These are phyloP conservation scores for Hiodon alosoides DNA, from an alignment of 2,113 vertebrate species.

Conservation along the genomic window DNA sequence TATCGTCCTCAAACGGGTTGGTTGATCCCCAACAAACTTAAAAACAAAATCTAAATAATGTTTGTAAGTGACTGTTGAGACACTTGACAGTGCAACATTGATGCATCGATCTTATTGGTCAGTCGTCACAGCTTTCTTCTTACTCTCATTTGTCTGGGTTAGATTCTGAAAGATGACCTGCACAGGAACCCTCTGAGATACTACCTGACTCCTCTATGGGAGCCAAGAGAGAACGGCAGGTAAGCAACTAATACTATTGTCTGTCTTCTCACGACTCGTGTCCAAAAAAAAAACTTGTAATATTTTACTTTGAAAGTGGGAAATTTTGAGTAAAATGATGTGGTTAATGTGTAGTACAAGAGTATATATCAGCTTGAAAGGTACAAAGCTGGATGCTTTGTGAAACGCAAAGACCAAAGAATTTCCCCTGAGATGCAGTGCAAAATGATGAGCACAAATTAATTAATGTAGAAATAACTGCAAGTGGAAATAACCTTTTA, in stretches of 20 bases:
- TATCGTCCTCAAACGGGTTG: too few species aligned
- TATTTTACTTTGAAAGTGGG: background rate
- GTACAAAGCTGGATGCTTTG: background rate
- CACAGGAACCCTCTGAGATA: slow-evolving; percentile 68
- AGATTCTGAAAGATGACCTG: slow-evolving; percentile 72
- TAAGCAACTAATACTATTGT: slow-evolving; percentile 31
- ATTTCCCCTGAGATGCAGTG: background rate
- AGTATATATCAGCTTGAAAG: too few species aligned
- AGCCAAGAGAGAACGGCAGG: slow-evolving; percentile 68
- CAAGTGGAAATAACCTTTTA: too few species aligned
- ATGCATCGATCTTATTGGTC: background rate
- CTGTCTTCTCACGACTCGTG: too few species aligned
- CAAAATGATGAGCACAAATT: too few species aligned
- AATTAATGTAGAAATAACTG: too few species aligned
- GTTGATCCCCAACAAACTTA: too few species aligned
- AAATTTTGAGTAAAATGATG: background rate
- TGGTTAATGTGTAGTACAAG: too few species aligned
- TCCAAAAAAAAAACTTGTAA: background rate
- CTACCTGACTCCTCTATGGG: slow-evolving; percentile 71
- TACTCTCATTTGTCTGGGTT: slow-evolving; percentile 20
- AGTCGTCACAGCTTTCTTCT: background rate
- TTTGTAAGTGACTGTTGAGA: too few species aligned
- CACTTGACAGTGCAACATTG: too few species aligned
- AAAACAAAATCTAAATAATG: too few species aligned
- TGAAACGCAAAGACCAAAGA: background rate